A percentile compares a stretch with the other conserved stretches of the same genome.
Evolutionary conservation across 2,113 vertebrate species (phyloP).

Genomic region (Eretmochelys imbricata): DNA sequence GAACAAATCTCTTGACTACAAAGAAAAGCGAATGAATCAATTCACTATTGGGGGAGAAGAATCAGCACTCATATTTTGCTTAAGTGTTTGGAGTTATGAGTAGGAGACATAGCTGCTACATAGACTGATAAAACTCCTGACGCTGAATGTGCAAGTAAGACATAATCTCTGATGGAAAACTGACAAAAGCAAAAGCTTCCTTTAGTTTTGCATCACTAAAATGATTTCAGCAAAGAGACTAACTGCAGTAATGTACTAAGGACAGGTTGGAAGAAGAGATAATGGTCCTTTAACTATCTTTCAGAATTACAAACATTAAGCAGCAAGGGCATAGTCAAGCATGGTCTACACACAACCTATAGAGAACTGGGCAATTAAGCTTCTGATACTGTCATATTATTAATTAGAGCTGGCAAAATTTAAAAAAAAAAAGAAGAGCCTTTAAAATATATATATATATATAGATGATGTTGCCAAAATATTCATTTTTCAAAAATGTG

Average conservation of each 20-base stretch:
- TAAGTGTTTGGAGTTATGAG: neutral
- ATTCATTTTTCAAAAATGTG: neutral
- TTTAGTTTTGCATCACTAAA: neutral
- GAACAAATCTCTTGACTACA: too few species aligned
- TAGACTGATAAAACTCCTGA: neutral
- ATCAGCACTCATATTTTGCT: neutral
- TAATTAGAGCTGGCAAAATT: too few species aligned
- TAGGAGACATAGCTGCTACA: neutral
- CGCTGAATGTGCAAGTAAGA: neutral
- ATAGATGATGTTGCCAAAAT: neutral
- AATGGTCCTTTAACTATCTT: too few species aligned
- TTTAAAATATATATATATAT: too few species aligned
- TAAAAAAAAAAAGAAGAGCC: too few species aligned
- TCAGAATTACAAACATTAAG: too few species aligned
- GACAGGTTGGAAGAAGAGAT: rapidly evolving
- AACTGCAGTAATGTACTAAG: neutral
- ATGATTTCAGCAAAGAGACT: neutral
- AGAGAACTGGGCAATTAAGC: too few species aligned
- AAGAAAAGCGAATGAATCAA: neutral
- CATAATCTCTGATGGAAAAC: neutral
- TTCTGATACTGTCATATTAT: too few species aligned
- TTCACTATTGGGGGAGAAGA: neutral
- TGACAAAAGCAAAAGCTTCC: neutral
- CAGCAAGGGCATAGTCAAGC: too few species aligned
- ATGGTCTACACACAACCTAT: too few species aligned